Percentiles rank a stretch among this genome's conserved stretches.
Evolutionary conservation across 2,113 vertebrate species (phyloP).

Genomic region (Probosciger aterrimus): DNA sequence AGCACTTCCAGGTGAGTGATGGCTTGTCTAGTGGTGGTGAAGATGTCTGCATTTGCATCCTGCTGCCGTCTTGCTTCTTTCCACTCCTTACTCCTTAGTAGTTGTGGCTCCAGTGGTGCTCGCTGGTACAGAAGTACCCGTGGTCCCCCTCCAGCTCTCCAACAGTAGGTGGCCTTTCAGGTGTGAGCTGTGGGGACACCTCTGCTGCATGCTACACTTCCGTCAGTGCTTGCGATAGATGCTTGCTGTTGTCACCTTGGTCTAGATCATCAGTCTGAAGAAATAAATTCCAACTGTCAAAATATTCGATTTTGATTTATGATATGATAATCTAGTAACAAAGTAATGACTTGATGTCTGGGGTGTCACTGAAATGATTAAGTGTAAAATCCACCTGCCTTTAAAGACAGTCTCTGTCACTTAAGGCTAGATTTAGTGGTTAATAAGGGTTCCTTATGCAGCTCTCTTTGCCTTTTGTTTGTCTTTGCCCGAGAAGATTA

Average conservation of each 20-base stretch:
- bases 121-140: rapidly evolving
- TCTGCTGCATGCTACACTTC: background rate
- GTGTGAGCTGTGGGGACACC: background rate
- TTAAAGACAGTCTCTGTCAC: background rate
- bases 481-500: background rate
- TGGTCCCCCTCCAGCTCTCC: background rate
- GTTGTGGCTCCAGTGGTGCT: background rate
- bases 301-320: background rate
- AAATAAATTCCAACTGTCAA: background rate
- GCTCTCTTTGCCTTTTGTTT: background rate
- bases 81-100: background rate
- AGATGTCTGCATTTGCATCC: background rate
- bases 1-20: constrained; percentile 89
- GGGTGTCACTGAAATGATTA: background rate
- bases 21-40: background rate
- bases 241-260: background rate
- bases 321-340: background rate
- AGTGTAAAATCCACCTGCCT: background rate
- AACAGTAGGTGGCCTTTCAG: background rate
- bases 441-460: background rate
- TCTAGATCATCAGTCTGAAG: background rate
- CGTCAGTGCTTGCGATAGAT: background rate
- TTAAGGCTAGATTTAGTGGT: background rate
- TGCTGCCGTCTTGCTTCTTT: background rate
- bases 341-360: background rate